Conservation (phyloP, 2,113 vertebrate species). For the Apteryx mantelli region DNA sequence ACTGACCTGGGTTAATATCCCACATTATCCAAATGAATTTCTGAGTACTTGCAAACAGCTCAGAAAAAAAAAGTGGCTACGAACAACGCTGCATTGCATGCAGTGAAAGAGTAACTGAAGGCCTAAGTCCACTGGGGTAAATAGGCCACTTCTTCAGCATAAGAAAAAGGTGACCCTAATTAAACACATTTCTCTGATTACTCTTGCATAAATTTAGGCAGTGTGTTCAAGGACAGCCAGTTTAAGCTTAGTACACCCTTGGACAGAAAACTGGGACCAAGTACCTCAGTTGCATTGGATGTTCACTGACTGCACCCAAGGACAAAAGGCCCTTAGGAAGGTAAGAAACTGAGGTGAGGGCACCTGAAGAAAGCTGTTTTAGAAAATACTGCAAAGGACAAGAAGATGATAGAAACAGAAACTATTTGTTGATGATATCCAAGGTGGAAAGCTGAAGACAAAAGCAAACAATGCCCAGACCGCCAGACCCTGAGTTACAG, state of each 20-base stretch:
- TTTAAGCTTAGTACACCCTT: background rate
- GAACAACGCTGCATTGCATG: background rate
- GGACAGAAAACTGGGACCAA: background rate
- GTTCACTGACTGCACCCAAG: background rate
- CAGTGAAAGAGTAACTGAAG: background rate
- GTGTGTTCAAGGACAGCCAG: background rate
- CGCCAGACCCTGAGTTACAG: background rate
- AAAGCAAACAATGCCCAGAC: background rate
- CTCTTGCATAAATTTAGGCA: background rate
- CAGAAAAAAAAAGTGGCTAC: background rate
- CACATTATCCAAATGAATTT: constrained; percentile 3
- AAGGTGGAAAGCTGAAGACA: background rate
- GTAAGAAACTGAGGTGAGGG: background rate
- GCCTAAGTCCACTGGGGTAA: background rate
- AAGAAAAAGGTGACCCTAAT: background rate
- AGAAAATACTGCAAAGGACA: background rate
- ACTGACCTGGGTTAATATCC: background rate
- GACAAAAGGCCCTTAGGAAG: background rate
- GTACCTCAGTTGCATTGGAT: background rate
- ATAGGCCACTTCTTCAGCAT: background rate
- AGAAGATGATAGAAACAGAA: background rate
- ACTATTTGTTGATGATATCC: background rate
- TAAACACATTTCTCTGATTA: background rate
- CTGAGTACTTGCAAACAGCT: background rate
- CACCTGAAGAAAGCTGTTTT: background rate